Evolutionary conservation across 2,888 invertebrate species (phyloP), one percentile per base, ranked within the genome.

Genomic region (Hemaris fuciformis): DNA sequence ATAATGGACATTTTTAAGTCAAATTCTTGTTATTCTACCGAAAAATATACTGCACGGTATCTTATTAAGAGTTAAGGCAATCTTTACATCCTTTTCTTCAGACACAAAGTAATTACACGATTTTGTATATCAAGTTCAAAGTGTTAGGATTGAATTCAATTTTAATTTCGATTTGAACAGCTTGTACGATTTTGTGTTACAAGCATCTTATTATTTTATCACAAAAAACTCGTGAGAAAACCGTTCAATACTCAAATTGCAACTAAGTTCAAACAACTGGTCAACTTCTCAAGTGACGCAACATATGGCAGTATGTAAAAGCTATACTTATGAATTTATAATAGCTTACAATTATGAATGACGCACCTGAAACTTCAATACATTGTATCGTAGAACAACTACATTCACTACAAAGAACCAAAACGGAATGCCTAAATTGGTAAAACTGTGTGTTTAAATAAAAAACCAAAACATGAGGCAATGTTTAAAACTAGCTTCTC

Each of bases 401-500:
- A 18, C 31, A 15, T 18, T 3, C 15, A 53, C 53, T 18, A 31
- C 1, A 31, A 53, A 31, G 4, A 4, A 18, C 27, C 31, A 27
- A 31, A 27, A 10, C 20, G 10, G 18, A 18, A 18, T 53, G 27
- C 4, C 15, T 58, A 41, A 43, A 34, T 42, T 43, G 15, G 56
- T 66, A 66, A 59, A 64, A 62, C 63, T 48, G 27, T 45, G 67
- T 71, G 67, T 68, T 65, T 57, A 73, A 62, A 66, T 62, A 66
- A 62, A 5, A 18, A 75, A 75, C 78, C 73, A 76, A 72, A 83
- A 83, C 77, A 85, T 72, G 62, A 66, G 57, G 46, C 61, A 66
- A 48, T 79, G 79, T 83, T 84, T 80, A 69, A 74, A 68, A 64
- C 72, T 65, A 65, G 72, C 72, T 67, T 73, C 76, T 82, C 81